phyloP scores from a whole-genome alignment of 2,113 vertebrate species.

The Vulpes vulpes region DNA sequence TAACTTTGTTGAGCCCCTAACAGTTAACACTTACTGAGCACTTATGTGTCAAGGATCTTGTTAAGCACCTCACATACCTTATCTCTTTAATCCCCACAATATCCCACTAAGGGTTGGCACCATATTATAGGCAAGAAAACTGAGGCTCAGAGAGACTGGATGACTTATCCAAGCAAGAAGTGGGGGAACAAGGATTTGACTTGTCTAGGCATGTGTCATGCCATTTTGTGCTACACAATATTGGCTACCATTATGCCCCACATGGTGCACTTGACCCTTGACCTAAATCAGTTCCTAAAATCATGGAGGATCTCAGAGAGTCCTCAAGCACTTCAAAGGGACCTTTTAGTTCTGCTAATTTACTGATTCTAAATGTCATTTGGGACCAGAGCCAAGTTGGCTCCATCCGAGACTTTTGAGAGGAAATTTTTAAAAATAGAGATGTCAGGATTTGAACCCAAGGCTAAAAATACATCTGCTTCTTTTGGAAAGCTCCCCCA shows the following conservation, averaged over 20 bases:
- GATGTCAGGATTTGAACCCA: not conserved
- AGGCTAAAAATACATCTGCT: not conserved
- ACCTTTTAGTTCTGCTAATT: not conserved
- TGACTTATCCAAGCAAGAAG: not conserved
- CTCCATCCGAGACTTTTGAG: not conserved
- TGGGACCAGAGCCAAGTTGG: not conserved
- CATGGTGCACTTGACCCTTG: not conserved
- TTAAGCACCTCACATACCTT: not conserved
- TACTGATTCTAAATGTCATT: not conserved
- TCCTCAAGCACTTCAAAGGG: not conserved
- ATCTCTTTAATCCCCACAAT: not conserved
- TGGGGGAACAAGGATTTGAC: not conserved
- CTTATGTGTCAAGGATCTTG: not conserved
- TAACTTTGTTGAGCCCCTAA: not conserved
- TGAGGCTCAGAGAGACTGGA: not conserved
- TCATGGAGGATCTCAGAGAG: not conserved
- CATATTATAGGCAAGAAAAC: slow-evolving; percentile 24
- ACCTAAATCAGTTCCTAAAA: not conserved
- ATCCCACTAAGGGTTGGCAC: no score
- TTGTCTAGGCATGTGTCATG: not conserved
- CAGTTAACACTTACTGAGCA: not conserved
- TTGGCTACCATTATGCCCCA: not conserved
- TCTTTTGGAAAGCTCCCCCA: not conserved
- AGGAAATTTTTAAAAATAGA: not conserved
- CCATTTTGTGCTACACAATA: not conserved